These are phyloP conservation scores for Eumeta japonica DNA, from an alignment of 1,140 invertebrate species.

Conservation along the genomic window DNA sequence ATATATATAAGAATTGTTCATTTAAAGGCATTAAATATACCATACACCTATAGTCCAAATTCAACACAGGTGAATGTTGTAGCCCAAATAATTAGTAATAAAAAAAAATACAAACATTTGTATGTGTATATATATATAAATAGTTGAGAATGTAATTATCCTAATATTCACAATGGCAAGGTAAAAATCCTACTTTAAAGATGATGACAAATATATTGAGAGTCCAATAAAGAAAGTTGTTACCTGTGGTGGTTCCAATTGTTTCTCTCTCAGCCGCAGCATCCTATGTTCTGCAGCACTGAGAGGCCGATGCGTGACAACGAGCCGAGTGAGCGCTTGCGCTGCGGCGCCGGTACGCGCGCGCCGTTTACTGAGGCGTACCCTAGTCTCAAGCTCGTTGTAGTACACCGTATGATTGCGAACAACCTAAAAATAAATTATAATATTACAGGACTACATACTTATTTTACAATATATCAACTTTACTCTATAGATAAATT, in stretches of 20 bases:
- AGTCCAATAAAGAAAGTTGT: constrained; percentile 6
- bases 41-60: no score
- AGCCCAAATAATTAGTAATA: no score
- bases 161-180: no score
- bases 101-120: constrained; percentile 4
- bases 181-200: background rate
- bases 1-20: no score
- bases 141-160: background rate
- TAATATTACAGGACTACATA: no score
- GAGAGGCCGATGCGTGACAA: constrained; percentile 89
- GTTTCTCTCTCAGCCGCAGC: constrained; percentile 81
- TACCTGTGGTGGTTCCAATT: constrained; percentile 77
- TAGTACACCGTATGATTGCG: constrained; percentile 91
- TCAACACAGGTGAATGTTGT: no score
- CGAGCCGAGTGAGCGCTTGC: constrained; percentile 78
- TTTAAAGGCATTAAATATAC: no score
- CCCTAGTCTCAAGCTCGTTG: constrained; percentile 95
- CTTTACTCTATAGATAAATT: no score
- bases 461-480: no score
- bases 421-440: constrained; percentile 61
- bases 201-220: background rate
- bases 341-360: constrained; percentile 67
- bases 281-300: constrained; percentile 82
- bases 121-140: background rate
- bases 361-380: constrained; percentile 86